phyloP scores from a whole-genome alignment of 2,797 vertebrate genomes.

The Merluccius polli region DNA sequence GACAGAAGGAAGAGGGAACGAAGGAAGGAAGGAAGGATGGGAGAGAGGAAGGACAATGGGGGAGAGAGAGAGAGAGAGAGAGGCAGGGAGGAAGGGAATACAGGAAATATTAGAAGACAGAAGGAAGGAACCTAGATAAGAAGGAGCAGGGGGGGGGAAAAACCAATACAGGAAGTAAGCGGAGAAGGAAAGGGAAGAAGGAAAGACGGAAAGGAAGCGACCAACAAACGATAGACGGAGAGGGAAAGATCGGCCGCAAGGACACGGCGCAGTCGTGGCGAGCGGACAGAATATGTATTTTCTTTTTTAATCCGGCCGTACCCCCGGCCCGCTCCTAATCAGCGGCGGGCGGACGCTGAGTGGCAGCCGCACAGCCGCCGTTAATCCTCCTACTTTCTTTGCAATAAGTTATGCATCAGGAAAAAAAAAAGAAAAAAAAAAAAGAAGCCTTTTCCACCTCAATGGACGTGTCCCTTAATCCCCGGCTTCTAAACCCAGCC shows the following conservation, averaged over 20 bases:
- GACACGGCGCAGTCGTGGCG: background rate
- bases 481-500: conserved; percentile 70
- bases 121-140: background rate
- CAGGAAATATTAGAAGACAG: background rate
- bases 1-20: background rate
- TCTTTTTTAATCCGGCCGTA: conserved; percentile 35
- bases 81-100: conserved; percentile 21
- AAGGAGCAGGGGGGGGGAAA: background rate
- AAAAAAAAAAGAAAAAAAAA: conserved; percentile 50
- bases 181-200: background rate
- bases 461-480: conserved; percentile 73
- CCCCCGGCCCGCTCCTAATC: conserved; percentile 43
- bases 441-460: conserved; percentile 59
- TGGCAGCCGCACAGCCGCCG: conserved; percentile 36
- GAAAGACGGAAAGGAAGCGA: conserved; percentile 1
- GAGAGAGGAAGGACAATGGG: too few species aligned
- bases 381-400: conserved; percentile 63
- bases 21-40: background rate
- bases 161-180: background rate
- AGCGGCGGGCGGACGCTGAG: conserved; percentile 56
- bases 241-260: background rate
- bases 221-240: background rate
- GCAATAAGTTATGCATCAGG: conserved; percentile 67
- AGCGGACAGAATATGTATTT: background rate
- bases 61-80: conserved; percentile 11